Evolutionary conservation across 2,888 invertebrate genomes (phyloP), one percentile per base, ranked within the genome.

Genomic region (Nomada flava): DNA sequence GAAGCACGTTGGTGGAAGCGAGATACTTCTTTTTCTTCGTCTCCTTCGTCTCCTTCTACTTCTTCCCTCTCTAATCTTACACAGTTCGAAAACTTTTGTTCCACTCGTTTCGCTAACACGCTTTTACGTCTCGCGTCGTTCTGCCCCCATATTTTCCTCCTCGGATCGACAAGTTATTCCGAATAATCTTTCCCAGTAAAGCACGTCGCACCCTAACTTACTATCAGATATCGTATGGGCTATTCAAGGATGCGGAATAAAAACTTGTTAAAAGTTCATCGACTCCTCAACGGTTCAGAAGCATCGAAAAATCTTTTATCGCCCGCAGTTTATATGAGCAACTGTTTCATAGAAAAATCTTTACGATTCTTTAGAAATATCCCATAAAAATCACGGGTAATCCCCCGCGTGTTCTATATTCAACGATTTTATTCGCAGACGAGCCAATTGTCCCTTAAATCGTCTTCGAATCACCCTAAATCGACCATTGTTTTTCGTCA

Each of bases 41-140:
- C 68, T 26, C 5, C 55, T 36, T 26, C 29, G 29, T 23, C 15
- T n/a, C 52, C 53, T 53, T 57, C 52, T 23, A 64, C 23, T 57
- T 67, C 67, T 68, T 23, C 29, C 18, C 47, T 57, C 44, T 64
- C 64, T 74, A 85, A 86, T 85, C 81, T 77, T 60, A 50, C 75
- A 74, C 75, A 74, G 23, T 73, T 79, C 59, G 59, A 42, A 62
- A 86, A 76, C 70, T 87, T 69, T 57, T 69, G 65, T 15, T 64
- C 63, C 44, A 36, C 11, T 29, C 13, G 57, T 57, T n/a, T n/a
- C 20, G 15, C 76, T 55, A 64, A 69, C 72, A 69, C 59, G 63
- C 36, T 7, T 57, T 80, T 42, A 63, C 62, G n/a, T 42, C 23
- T 23, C 26, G 50, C 26, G 13, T 55, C 62, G n/a, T 53, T 9